Evolutionary conservation across 2,797 vertebrate species (phyloP), one percentile per base, ranked within the genome.

Genomic region (Trichosurus vulpecula): DNA sequence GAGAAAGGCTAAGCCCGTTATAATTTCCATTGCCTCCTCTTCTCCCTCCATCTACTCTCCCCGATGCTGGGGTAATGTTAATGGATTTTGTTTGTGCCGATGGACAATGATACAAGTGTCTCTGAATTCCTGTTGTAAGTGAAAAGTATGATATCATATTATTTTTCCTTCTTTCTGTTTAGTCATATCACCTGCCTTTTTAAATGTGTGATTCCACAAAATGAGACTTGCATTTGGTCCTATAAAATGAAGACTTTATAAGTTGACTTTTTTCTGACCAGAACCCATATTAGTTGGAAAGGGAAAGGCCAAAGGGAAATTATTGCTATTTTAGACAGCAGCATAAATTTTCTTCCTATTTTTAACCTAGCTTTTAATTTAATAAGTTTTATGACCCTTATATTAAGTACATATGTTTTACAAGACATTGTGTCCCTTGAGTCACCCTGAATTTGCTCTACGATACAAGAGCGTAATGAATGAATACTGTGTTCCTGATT

Each of bases 381-480:
- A 99, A 99, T 99, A 99, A 99, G 99, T 99, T 99, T 99, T 99
- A 99, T 99, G 99, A 98, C 99, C 98, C 98, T 99, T 99, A 99
- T 99, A 99, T 99, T 99, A 99, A 99, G 99, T 99, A 99, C 99
- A 99, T 99, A 99, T 99, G 99, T 99, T 99, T 99, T 99, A 99
- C 99, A 99, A 99, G 99, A 99, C 99, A 98, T 97, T 96, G 97
- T 99, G 99, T 99, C 99, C 99, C 99, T 99, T 99, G 98, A 98
- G 98, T 99, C 99, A 99, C 99, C 99, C 99, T 99, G 98, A 98
- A 98, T 99, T 99, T 99, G 98, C 98, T 99, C 98, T 98, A 98
- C 98, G 98, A 98, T 96, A 98, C 97, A 96, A 96, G 96, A 98
- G 97, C 97, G 98, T 98, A 98, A 98, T 98, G 98, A 98, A 99